Conservation (phyloP, 2,888 invertebrate species). For the Neoitamus cyanurus region DNA sequence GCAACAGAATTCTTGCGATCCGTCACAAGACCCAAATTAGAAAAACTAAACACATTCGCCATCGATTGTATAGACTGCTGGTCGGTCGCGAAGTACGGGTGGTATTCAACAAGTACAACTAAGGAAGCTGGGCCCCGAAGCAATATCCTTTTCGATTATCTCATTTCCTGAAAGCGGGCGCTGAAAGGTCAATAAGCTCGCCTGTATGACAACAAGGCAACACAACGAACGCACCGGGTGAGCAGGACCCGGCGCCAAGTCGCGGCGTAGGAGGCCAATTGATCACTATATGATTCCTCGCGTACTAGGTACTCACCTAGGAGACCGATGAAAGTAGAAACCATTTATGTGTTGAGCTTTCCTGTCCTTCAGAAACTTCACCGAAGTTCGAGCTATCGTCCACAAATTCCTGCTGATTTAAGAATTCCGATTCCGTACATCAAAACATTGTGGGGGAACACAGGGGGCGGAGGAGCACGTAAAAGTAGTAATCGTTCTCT, state of each 20-base stretch:
- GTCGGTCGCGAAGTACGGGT: neutral
- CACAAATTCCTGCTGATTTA: neutral
- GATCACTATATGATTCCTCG: neutral
- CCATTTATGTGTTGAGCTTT: constrained; percentile 61
- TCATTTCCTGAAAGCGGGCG: neutral
- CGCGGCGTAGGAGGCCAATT: neutral
- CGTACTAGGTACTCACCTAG: constrained; percentile 60
- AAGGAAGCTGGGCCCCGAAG: neutral
- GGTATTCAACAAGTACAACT: neutral
- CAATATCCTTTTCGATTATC: neutral
- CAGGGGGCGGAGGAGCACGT: neutral
- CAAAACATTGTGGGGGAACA: neutral
- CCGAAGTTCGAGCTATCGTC: constrained; percentile 2
- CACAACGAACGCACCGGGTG: neutral
- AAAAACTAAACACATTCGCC: neutral
- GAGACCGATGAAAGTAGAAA: constrained; percentile 67
- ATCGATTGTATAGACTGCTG: neutral
- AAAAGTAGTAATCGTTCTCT: neutral
- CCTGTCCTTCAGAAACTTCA: constrained; percentile 26
- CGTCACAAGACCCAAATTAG: neutral
- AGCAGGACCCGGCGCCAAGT: neutral
- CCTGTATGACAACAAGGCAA: neutral
- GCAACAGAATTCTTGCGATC: neutral
- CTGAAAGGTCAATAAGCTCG: neutral
- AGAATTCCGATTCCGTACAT: neutral